Conservation (phyloP, 2,888 invertebrate species). For the Pyrochroa serraticornis region DNA sequence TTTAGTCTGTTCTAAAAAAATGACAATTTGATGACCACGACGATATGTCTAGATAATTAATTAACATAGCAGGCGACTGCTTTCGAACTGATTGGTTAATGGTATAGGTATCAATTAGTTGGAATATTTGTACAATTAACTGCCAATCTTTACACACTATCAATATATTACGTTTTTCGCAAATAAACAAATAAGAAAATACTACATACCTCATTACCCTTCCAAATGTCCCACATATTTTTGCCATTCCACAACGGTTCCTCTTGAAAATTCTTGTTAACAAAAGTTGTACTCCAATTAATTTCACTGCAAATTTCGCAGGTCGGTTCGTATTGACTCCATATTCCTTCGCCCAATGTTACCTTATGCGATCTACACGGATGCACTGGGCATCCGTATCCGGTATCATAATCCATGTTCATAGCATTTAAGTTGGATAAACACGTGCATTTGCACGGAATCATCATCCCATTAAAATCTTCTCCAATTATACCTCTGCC, state of each 20-base stretch:
- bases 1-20: no score
- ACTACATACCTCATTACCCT: constrained; percentile 49
- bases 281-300: constrained; percentile 6
- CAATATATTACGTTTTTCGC: neutral
- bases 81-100: no score
- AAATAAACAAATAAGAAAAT: neutral
- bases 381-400: constrained; percentile 9
- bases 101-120: no score
- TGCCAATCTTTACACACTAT: no score
- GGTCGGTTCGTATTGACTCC: constrained; percentile 45
- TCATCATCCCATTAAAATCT: neutral
- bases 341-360: constrained; percentile 41
- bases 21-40: no score
- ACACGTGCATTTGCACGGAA: constrained; percentile 12
- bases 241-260: constrained; percentile 13
- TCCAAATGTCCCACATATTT: constrained; percentile 52
- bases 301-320: constrained; percentile 58
- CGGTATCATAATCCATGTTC: constrained; percentile 20
- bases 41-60: no score
- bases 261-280: neutral
- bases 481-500: neutral
- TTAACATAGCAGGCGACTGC: no score
- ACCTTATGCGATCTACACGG: constrained; percentile 5
- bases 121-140: no score
- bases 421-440: constrained; percentile 12